Percentiles rank a stretch among this genome's conserved stretches.
Evolutionary conservation across 2,888 invertebrate species (phyloP).

Genomic region (Trissolcus japonicus): DNA sequence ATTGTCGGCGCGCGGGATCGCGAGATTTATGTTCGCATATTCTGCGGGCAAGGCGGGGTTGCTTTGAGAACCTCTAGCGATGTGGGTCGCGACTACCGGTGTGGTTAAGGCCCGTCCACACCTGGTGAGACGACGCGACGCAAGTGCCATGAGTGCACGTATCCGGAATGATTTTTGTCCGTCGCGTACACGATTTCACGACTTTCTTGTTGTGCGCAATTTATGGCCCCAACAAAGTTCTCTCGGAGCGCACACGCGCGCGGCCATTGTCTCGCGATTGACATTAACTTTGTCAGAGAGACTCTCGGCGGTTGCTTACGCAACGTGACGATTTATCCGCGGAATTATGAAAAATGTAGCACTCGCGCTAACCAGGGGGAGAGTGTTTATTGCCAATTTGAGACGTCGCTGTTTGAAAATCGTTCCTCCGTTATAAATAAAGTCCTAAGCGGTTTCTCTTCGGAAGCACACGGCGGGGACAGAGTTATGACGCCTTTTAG

Average conservation of each 20-base stretch:
- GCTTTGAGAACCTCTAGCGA: slow-evolving; percentile 73
- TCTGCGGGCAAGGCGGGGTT: slow-evolving; percentile 68
- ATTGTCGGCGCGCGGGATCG: slow-evolving; percentile 38
- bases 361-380: slow-evolving; percentile 4
- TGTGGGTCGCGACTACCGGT: slow-evolving; percentile 74
- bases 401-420: slow-evolving; percentile 24
- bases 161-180: slow-evolving; percentile 48
- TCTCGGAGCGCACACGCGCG: slow-evolving; percentile 10
- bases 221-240: slow-evolving; percentile 35
- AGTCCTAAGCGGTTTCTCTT: slow-evolving; percentile 32
- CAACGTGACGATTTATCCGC: slow-evolving; percentile 34
- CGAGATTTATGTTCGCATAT: slow-evolving; percentile 44
- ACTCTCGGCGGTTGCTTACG: slow-evolving; percentile 21
- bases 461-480: slow-evolving; percentile 23
- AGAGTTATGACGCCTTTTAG: slow-evolving; percentile 39
- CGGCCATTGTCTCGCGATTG: slow-evolving; percentile 45
- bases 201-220: slow-evolving; percentile 51
- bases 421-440: slow-evolving; percentile 25
- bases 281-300: slow-evolving; percentile 45
- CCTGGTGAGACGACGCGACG: slow-evolving; percentile 59
- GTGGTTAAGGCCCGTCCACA: slow-evolving; percentile 68
- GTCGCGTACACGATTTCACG: slow-evolving; percentile 46
- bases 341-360: slow-evolving; percentile 23
- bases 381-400: slow-evolving; percentile 21
- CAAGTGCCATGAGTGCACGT: slow-evolving; percentile 49